Conservation (phyloP, 37 sponge, comb jelly and placozoan species). For the Diacarnus erythraeanus region DNA sequence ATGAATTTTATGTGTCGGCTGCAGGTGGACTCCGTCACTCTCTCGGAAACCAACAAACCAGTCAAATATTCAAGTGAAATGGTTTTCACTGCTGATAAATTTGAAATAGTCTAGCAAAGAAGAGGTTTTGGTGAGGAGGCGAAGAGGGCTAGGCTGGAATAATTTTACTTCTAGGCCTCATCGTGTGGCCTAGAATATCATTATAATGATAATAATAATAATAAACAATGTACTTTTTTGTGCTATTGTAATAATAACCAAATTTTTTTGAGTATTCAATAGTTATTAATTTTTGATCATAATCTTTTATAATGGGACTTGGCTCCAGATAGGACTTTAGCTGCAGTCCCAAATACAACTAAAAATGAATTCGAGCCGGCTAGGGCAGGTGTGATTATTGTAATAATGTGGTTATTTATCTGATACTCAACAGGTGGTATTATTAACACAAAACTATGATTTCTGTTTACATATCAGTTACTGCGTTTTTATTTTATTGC, state of each 20-base stretch:
- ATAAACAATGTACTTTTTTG: background rate
- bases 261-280: background rate
- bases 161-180: background rate
- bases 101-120: constrained; percentile 59
- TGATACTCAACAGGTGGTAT: too few relatives aligned
- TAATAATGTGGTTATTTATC: too few relatives aligned
- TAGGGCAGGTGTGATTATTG: too few relatives aligned
- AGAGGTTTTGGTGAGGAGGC: background rate
- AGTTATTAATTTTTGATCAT: background rate
- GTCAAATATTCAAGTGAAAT: constrained; percentile 77
- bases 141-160: background rate
- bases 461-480: too few relatives aligned
- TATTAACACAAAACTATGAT: too few relatives aligned
- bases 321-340: too few relatives aligned
- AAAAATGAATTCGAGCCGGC: too few relatives aligned
- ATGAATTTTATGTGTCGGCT: too few relatives aligned
- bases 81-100: constrained; percentile 54
- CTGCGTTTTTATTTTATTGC: too few relatives aligned
- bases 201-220: background rate
- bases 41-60: constrained; percentile 28
- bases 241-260: background rate
- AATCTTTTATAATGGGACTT: background rate
- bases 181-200: background rate
- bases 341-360: too few relatives aligned
- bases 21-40: constrained; percentile 49